These are phyloP conservation scores for Panulirus ornatus DNA, from an alignment of 1,140 invertebrate species.

Conservation along the genomic window DNA sequence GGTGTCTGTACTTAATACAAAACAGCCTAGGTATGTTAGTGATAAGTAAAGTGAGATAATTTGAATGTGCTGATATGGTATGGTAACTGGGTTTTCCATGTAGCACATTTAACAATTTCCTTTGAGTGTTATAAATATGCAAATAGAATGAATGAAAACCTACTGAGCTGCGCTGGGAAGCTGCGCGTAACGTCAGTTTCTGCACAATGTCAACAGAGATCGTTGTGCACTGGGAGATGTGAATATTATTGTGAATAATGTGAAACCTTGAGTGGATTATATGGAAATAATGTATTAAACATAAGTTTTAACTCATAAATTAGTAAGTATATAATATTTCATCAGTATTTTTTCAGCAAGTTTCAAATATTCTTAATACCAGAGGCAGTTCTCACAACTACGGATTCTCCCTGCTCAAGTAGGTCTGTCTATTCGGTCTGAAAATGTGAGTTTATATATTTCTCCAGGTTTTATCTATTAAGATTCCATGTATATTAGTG, in stretches of 20 bases:
- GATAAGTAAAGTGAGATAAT: too few relatives aligned
- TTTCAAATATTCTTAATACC: not conserved
- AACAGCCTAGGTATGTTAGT: too few relatives aligned
- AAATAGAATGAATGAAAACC: not conserved
- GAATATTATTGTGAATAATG: not conserved
- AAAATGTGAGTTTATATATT: too few relatives aligned
- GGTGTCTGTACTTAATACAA: too few relatives aligned
- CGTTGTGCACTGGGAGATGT: not conserved
- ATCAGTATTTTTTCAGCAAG: not conserved
- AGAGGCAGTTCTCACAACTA: not conserved
- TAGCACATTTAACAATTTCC: not conserved
- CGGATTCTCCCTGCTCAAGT: not conserved
- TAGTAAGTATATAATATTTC: not conserved
- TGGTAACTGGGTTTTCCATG: too few relatives aligned
- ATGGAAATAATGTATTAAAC: constrained; percentile 11
- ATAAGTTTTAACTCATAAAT: not conserved
- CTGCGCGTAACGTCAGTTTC: constrained; percentile 7
- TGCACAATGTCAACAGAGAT: constrained; percentile 16
- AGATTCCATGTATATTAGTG: too few relatives aligned
- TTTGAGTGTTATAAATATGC: not conserved
- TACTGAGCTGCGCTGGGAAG: not conserved
- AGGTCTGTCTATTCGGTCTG: too few relatives aligned
- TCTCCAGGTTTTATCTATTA: too few relatives aligned
- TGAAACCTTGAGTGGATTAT: constrained; percentile 16
- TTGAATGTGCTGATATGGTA: too few relatives aligned